Percentiles rank a stretch among this genome's conserved stretches.
Evolutionary conservation across 1,140 invertebrate genomes (phyloP).

Genomic region (Epicauta chinensis): DNA sequence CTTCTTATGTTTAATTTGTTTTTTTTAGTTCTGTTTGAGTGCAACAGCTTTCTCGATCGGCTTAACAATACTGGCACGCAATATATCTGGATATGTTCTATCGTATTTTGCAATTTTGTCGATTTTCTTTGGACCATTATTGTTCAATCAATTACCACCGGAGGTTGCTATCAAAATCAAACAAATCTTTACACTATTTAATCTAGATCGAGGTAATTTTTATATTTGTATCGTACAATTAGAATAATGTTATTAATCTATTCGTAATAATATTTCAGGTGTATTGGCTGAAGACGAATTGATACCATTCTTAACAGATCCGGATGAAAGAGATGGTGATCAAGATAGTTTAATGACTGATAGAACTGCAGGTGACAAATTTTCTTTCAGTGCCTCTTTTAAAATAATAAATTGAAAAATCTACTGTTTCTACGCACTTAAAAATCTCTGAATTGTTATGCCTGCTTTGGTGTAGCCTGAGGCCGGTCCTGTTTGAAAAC

Average conservation of each 20-base stretch:
- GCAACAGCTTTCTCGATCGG: constrained; percentile 19
- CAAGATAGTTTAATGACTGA: constrained; percentile 34
- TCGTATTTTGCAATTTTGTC: constrained; percentile 15
- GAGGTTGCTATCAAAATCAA: constrained; percentile 10
- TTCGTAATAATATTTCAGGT: constrained; percentile 20
- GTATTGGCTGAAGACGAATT: constrained; percentile 31
- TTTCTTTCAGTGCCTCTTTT: too few species aligned
- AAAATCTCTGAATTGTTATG: too few species aligned
- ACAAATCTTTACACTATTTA: constrained; percentile 7
- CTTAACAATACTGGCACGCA: constrained; percentile 20
- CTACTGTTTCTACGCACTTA: too few species aligned
- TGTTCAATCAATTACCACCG: constrained; percentile 18
- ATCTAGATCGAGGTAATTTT: constrained; percentile 20
- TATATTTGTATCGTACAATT: neutral
- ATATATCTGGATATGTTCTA: constrained; percentile 24
- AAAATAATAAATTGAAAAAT: too few species aligned
- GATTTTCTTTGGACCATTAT: constrained; percentile 23
- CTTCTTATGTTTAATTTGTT: neutral
- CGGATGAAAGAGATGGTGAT: constrained; percentile 26
- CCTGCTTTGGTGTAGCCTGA: too few species aligned
- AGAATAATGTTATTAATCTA: too few species aligned
- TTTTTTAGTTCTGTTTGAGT: constrained; percentile 23
- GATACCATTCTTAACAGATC: constrained; percentile 31
- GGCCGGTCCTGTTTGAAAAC: too few species aligned
- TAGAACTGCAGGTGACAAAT: constrained; percentile 30